Percentiles rank a stretch among this genome's conserved stretches.
phyloP scores from a whole-genome alignment of 2,113 vertebrate species.

The Clarias magur region DNA sequence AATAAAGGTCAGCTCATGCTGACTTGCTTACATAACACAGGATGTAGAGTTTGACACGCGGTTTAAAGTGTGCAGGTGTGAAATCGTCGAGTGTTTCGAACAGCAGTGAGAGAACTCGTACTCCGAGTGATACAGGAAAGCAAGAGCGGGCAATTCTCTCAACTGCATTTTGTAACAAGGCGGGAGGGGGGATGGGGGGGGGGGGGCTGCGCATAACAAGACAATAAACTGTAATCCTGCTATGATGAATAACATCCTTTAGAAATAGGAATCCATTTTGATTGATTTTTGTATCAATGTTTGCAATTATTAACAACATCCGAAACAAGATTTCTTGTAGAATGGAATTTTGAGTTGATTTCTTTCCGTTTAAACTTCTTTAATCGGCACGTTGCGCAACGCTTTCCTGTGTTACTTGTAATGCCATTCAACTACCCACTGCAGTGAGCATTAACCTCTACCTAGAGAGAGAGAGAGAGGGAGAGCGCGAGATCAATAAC shows the following conservation, averaged over 20 bases:
- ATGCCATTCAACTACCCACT: background rate
- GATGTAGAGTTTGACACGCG: background rate
- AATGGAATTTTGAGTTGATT: background rate
- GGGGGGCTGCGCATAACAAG: background rate
- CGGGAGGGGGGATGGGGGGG: background rate
- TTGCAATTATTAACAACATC: background rate
- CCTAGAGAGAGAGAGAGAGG: background rate
- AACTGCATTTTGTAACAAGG: background rate
- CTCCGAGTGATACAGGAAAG: background rate
- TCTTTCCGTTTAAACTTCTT: too few relatives aligned
- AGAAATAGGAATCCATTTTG: background rate
- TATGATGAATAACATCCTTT: background rate
- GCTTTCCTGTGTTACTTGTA: background rate
- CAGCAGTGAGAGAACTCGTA: background rate
- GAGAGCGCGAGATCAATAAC: background rate
- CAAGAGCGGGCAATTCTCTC: background rate
- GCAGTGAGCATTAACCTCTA: background rate
- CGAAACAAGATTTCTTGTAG: background rate
- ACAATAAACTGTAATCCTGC: background rate
- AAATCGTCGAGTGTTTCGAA: background rate
- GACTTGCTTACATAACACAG: background rate
- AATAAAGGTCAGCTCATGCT: background rate
- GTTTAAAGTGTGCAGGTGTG: constrained; percentile 11
- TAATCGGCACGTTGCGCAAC: background rate
- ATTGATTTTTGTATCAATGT: background rate